These are phyloP conservation scores for Chaenodraco wilsoni DNA, from an alignment of 2,797 vertebrate species.

Conservation along the genomic window DNA sequence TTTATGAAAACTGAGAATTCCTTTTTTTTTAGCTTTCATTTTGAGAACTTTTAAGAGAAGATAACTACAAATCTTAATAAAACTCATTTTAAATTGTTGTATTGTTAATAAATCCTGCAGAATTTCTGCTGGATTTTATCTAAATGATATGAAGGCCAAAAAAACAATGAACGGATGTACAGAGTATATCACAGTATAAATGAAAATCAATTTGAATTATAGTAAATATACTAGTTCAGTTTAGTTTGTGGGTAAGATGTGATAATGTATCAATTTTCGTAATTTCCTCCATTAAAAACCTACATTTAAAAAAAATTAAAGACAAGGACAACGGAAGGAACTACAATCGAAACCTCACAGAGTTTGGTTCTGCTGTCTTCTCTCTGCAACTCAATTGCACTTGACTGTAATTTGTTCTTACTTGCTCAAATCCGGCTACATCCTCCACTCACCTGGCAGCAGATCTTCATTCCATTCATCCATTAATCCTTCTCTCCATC, in stretches of 20 bases:
- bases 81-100: not conserved
- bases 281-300: not conserved
- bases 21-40: not conserved
- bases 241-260: not conserved
- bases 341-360: not conserved
- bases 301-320: not conserved
- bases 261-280: not conserved
- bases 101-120: not conserved
- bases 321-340: not conserved
- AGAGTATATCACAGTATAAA: not conserved
- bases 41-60: not conserved
- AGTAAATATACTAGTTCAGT: not conserved
- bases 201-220: not conserved
- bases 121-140: not conserved
- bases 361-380: constrained; percentile 28
- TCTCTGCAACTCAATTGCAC: constrained; percentile 57
- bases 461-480: not conserved
- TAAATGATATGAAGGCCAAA: not conserved
- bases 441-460: constrained; percentile 12
- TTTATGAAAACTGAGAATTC: not conserved
- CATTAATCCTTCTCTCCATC: constrained; percentile 50
- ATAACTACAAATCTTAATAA: not conserved
- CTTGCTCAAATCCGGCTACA: constrained; percentile 12
- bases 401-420: constrained; percentile 14
- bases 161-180: constrained; percentile 3